Evolutionary conservation across 2,888 invertebrate genomes (phyloP), one percentile per base, ranked within the genome.

Genomic region (Odontothrips loti): DNA sequence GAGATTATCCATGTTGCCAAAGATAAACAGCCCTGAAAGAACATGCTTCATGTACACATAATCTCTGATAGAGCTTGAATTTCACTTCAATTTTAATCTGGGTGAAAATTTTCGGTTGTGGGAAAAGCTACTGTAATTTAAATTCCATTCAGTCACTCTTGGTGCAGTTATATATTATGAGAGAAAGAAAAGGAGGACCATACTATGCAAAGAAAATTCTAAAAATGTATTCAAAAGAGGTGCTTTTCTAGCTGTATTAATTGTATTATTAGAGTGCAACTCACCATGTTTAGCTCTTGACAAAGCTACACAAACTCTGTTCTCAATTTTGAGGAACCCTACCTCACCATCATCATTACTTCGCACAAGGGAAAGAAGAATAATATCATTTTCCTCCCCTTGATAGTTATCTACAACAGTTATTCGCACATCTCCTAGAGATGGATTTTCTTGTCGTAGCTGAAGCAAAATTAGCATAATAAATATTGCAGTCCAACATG

Each of bases 401-500:
- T 95, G 95, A 85, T 91, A 95, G 86, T 93, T 94, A 86, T 95
- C 95, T 1, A 95, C 92, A 0, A 92, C 91, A 0, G 91, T 90
- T 29, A 94, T 90, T 83, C 90, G 88, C 10, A 94, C 89, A 68
- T 90, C 89, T 47, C 87, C 84, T 8, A 91, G 86, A 0, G 87
- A 82, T 1, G 83, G 80, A 82, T 83, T 83, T 6, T 85, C 83
- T 80, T 85, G 85, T 63, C 84, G 84, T 81, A 85, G 84, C 87
- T 87, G 81, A 1, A 83, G 81, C 29, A 80, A 82, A 81, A 82
- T 43, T 4, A 43, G 34, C 34, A 43, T 6, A 2, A 43, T 43
- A 43, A 6, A 43, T 43, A 43, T 43, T 43, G 34, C 34, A 43
- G 6, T 43, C 6, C 34, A 43, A n/a, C n/a, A n/a, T n/a, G n/a